A percentile compares a stretch with the other conserved stretches of the same genome.
Evolutionary conservation across 1,140 invertebrate genomes (phyloP).

Genomic region (Pectinophora gossypiella): DNA sequence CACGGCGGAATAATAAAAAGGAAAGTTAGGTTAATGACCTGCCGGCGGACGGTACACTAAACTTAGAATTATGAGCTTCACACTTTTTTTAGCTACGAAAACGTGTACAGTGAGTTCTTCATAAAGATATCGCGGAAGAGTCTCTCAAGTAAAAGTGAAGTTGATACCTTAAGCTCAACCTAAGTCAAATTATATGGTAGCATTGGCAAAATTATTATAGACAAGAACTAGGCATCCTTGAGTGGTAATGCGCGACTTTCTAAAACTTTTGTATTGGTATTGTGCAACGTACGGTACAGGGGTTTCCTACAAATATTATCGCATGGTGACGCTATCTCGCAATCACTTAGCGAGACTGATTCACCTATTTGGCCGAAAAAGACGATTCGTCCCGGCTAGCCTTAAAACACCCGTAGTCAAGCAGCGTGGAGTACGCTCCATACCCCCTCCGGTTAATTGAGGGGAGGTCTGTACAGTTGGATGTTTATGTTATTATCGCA

Average conservation of each 20-base stretch:
- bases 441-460: too few relatives aligned
- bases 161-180: background rate
- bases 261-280: constrained; percentile 33
- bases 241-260: constrained; percentile 42
- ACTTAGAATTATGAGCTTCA: constrained; percentile 41
- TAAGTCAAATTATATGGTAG: constrained; percentile 5
- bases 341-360: too few relatives aligned
- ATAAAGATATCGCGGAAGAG: too few relatives aligned
- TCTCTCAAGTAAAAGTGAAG: background rate
- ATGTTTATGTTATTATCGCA: too few relatives aligned
- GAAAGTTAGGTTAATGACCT: constrained; percentile 62
- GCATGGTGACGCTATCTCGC: too few relatives aligned
- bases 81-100: constrained; percentile 47
- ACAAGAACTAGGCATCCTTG: constrained; percentile 19
- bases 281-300: constrained; percentile 6
- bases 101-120: constrained; percentile 13
- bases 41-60: constrained; percentile 31
- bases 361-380: too few relatives aligned
- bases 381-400: too few relatives aligned
- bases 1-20: constrained; percentile 54
- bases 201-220: constrained; percentile 31
- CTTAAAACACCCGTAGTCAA: too few relatives aligned
- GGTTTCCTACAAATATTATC: too few relatives aligned
- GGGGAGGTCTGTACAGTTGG: too few relatives aligned
- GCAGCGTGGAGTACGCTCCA: too few relatives aligned